Percentiles rank a stretch among this genome's conserved stretches.
phyloP scores from a whole-genome alignment of 2,888 invertebrate species.

The Erannis defoliaria region DNA sequence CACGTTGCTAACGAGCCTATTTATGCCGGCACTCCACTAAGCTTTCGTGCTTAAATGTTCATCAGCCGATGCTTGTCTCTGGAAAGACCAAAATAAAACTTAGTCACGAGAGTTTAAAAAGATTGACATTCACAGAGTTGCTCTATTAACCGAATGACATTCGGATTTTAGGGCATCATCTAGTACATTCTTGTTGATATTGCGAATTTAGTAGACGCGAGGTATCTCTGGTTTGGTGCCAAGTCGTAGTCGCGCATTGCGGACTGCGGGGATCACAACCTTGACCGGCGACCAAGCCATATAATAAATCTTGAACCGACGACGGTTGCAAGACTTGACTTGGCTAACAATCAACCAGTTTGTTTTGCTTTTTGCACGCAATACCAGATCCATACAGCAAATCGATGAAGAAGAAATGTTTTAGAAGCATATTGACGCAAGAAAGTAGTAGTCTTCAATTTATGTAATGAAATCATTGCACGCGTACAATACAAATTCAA shows the following conservation, averaged over 20 bases:
- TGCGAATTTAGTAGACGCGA: conserved; percentile 50
- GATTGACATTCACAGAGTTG: conserved; percentile 22
- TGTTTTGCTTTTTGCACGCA: conserved; percentile 14
- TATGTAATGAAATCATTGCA: conserved; percentile 29
- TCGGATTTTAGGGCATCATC: conserved; percentile 16
- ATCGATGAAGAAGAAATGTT: neutral
- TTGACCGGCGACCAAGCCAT: conserved; percentile 73
- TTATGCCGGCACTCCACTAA: conserved; percentile 47
- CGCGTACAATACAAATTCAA: conserved; percentile 35
- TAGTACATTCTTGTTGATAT: conserved; percentile 31
- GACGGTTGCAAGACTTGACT: conserved; percentile 55
- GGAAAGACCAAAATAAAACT: conserved; percentile 40
- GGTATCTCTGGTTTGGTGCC: conserved; percentile 70
- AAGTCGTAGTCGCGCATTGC: conserved; percentile 64
- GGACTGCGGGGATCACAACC: conserved; percentile 79
- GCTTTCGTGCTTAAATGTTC: conserved; percentile 47
- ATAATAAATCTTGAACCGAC: conserved; percentile 58
- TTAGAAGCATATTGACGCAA: neutral
- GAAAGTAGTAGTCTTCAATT: neutral
- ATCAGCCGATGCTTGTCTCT: conserved; percentile 41
- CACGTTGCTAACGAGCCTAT: conserved; percentile 69
- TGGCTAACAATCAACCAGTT: conserved; percentile 52
- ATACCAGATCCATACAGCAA: neutral
- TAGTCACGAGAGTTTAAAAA: conserved; percentile 5
- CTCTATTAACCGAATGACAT: conserved; percentile 20